Conservation (phyloP, 2,113 vertebrate genomes). For the Labrus mixtus region DNA sequence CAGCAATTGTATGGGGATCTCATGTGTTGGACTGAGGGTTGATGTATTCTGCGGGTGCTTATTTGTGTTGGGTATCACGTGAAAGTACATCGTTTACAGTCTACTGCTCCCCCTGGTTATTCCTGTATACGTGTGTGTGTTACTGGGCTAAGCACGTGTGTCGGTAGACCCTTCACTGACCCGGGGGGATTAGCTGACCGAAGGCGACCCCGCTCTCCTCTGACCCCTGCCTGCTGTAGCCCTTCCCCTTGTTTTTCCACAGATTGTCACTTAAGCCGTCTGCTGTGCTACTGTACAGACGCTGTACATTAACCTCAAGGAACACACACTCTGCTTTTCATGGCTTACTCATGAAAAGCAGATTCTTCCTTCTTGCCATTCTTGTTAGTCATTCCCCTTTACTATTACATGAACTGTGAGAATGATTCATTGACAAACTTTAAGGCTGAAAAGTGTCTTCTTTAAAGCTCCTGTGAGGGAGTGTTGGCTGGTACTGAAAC, state of each 20-base stretch:
- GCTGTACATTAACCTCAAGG: background rate
- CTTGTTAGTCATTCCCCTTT: background rate
- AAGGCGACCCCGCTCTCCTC: conserved; percentile 21
- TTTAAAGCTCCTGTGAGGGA: no score
- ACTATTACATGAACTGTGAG: no score
- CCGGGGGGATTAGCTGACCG: conserved; percentile 40
- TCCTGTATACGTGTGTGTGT: background rate
- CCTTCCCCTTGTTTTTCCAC: conserved; percentile 22
- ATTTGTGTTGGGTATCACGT: conserved; percentile 25
- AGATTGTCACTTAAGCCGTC: conserved; percentile 18
- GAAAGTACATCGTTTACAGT: conserved; percentile 39
- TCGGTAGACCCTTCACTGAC: conserved; percentile 43
- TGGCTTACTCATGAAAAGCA: background rate
- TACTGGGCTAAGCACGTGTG: conserved; percentile 14
- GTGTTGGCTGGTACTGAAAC: no score
- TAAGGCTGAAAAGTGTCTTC: no score
- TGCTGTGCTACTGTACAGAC: background rate
- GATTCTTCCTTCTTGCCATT: background rate
- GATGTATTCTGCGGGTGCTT: conserved; percentile 27
- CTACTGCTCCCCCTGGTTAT: conserved; percentile 17
- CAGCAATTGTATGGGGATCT: background rate
- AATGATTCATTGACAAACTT: no score
- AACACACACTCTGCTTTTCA: background rate
- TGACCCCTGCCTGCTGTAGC: conserved; percentile 5
- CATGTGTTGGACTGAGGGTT: background rate